phyloP scores from a whole-genome alignment of 2,797 vertebrate species.

The Ibycter americanus region DNA sequence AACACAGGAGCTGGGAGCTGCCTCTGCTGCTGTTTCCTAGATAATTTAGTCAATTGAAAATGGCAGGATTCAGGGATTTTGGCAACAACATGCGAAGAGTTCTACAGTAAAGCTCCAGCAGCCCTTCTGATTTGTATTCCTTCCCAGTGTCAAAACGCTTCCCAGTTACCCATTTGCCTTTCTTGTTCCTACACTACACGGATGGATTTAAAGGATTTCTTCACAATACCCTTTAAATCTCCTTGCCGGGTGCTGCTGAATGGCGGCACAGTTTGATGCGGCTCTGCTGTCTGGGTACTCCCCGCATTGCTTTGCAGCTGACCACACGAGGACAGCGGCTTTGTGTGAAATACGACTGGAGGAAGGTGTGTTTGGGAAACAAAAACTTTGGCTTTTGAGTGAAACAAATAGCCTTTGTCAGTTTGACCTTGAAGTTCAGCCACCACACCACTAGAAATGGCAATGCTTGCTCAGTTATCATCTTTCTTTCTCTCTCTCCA shows the following conservation, averaged over 20 bases:
- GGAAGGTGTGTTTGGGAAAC: background rate
- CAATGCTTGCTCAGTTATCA: background rate
- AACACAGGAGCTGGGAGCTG: background rate
- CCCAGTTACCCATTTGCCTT: slow-evolving; percentile 17
- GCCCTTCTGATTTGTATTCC: slow-evolving; percentile 8
- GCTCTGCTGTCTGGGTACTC: background rate
- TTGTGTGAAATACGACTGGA: background rate
- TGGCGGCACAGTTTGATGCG: background rate
- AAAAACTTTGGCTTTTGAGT: background rate
- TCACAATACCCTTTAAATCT: slow-evolving; percentile 1
- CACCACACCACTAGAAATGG: background rate
- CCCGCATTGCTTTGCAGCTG: background rate
- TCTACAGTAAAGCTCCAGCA: background rate
- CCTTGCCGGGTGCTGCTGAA: background rate
- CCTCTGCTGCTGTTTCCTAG: background rate
- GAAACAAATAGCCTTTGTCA: background rate
- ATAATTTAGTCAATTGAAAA: background rate
- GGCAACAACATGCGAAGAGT: background rate
- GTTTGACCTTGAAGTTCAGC: slow-evolving; percentile 8
- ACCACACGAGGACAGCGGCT: background rate
- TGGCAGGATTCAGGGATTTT: slow-evolving; percentile 3
- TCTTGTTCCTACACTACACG: background rate
- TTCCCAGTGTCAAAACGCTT: background rate
- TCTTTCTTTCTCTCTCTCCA: background rate
- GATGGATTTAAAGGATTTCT: slow-evolving; percentile 49